Conservation (phyloP, 2,888 invertebrate species). For the Hedychridium roseum region DNA sequence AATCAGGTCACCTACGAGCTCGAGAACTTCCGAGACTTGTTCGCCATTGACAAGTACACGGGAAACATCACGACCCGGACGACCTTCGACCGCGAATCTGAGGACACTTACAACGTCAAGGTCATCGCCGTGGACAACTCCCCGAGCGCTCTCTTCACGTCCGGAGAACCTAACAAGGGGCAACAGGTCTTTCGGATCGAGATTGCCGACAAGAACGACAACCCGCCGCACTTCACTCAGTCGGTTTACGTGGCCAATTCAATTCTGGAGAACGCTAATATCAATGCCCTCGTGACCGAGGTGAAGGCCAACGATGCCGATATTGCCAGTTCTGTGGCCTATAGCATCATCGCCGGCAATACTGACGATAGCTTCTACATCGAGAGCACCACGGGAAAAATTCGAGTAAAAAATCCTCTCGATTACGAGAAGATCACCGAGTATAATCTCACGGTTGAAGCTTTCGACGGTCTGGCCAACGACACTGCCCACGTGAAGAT, state of each 20-base stretch:
- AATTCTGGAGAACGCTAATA: slow-evolving; percentile 84
- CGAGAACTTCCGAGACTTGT: slow-evolving; percentile 75
- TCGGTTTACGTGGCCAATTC: slow-evolving; percentile 76
- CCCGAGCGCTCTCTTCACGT: slow-evolving; percentile 77
- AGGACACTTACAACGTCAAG: slow-evolving; percentile 87
- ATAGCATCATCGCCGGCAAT: slow-evolving; percentile 89
- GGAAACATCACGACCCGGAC: slow-evolving; percentile 87
- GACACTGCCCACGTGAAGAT: slow-evolving; percentile 86
- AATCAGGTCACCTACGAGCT: slow-evolving; percentile 85
- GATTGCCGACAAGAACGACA: slow-evolving; percentile 96
- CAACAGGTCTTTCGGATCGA: slow-evolving; percentile 87
- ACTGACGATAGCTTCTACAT: slow-evolving; percentile 86
- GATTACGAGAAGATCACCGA: slow-evolving; percentile 88
- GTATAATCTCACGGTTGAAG: slow-evolving; percentile 83
- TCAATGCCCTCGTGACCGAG: slow-evolving; percentile 83
- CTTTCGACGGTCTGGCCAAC: slow-evolving; percentile 84
- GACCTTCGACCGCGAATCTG: slow-evolving; percentile 86
- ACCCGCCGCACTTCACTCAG: slow-evolving; percentile 88
- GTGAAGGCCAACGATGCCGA: slow-evolving; percentile 90
- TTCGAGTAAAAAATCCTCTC: slow-evolving; percentile 77
- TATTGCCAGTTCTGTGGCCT: slow-evolving; percentile 84
- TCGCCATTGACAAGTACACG: slow-evolving; percentile 83
- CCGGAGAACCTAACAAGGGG: slow-evolving; percentile 76
- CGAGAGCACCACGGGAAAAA: slow-evolving; percentile 84
- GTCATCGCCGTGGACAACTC: slow-evolving; percentile 91